phyloP scores from a whole-genome alignment of 1,140 invertebrate species.

The Apis laboriosa region DNA sequence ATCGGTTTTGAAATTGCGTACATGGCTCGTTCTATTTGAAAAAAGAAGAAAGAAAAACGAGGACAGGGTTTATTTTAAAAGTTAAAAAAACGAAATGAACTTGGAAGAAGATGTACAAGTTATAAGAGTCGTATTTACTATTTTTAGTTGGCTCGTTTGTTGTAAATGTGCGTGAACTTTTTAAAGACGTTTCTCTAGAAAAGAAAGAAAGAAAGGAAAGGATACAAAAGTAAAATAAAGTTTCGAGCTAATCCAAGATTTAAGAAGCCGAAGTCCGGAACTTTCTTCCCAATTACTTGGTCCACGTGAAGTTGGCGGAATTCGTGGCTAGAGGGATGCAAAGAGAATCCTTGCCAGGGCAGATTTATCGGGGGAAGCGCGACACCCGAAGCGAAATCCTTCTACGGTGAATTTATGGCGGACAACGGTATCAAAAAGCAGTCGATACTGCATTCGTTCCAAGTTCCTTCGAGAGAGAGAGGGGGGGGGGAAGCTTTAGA shows the following conservation, averaged over 20 bases:
- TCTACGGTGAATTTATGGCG: constrained; percentile 18
- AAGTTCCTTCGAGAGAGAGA: neutral
- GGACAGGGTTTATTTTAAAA: too few relatives aligned
- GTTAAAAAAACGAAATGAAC: too few relatives aligned
- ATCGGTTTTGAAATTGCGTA: too few relatives aligned
- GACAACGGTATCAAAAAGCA: constrained; percentile 39
- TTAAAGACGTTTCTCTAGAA: too few relatives aligned
- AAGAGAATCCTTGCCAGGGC: neutral
- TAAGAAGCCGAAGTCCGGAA: too few relatives aligned
- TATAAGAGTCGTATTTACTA: too few relatives aligned
- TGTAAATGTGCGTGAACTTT: too few relatives aligned
- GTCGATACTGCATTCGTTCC: constrained; percentile 17
- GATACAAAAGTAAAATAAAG: neutral
- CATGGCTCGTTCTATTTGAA: too few relatives aligned
- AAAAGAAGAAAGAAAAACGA: too few relatives aligned
- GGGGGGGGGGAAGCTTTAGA: neutral
- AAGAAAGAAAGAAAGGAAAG: neutral
- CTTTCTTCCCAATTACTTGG: neutral
- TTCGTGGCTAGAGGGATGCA: neutral
- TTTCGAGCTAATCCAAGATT: neutral
- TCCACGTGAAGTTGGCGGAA: neutral
- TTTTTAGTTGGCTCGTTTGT: too few relatives aligned
- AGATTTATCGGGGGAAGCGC: constrained; percentile 28
- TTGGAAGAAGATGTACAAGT: too few relatives aligned
- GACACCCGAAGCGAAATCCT: neutral